Percentiles rank a stretch among this genome's conserved stretches.
Conservation (phyloP, 1,140 invertebrate genomes). For the Homarus americanus region DNA sequence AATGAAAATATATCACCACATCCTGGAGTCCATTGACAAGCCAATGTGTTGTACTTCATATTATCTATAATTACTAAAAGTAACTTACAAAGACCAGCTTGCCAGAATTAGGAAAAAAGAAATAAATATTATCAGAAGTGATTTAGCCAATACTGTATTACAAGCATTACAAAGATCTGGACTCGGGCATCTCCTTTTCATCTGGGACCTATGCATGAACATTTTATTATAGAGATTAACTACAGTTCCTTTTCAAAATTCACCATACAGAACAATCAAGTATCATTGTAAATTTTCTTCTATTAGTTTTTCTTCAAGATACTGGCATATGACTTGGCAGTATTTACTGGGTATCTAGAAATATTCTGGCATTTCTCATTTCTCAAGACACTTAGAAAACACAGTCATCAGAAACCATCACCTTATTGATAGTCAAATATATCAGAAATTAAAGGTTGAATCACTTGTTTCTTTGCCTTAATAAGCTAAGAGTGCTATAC, state of each 20-base stretch:
- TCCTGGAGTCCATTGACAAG: conserved; percentile 7
- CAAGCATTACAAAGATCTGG: neutral
- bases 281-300: neutral
- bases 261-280: neutral
- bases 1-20: neutral
- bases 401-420: conserved; percentile 18
- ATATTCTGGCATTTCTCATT: neutral
- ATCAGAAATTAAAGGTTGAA: conserved; percentile 41
- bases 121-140: neutral
- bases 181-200: neutral
- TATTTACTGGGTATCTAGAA: conserved; percentile 10
- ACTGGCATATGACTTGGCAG: neutral
- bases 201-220: neutral
- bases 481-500: conserved; percentile 16
- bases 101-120: neutral
- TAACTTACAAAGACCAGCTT: neutral
- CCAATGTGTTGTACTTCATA: conserved; percentile 35
- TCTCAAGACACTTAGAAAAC: conserved; percentile 3
- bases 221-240: neutral
- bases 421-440: conserved; percentile 47
- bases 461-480: conserved; percentile 22
- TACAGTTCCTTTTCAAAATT: neutral
- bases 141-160: neutral
- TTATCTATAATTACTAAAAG: conserved; percentile 29
- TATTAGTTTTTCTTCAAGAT: neutral